Evolutionary conservation across 2,797 vertebrate species (phyloP), one percentile per base, ranked within the genome.

Genomic region (Onychomys leucogaster): DNA sequence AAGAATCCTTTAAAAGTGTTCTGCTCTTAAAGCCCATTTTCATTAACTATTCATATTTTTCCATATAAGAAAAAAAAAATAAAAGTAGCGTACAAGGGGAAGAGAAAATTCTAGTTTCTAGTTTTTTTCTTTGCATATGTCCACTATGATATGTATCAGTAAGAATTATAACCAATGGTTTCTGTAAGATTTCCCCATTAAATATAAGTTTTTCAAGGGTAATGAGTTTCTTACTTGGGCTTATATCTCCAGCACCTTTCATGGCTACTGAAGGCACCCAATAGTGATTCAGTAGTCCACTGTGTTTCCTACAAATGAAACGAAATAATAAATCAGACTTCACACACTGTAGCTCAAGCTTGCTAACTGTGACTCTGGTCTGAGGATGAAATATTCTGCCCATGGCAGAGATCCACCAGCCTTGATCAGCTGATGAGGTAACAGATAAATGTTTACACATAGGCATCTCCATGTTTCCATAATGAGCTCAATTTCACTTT

Each of bases 241-340:
- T 78, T 63, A 75, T 27, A 55, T 63, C 14, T 80, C 90, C 55
- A 91, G 19, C 21, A n/a, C 41, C 77, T 85, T 19, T 32, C n/a
- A 71, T 17, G 57, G 23, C 25, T 21, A 71, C 80, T 41, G n/a
- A 78, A 75, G 34, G 21, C 41, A 34, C 21, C 37, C 16, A 37
- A 34, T 91, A 94, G 12, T 75, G 91, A 37, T 14, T 95, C n/a
- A 49, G 41, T 25, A 71, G 6, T 5, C 34, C 46, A 84, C 12
- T 4, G 19, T 71, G 13, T 76, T 83, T 89, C 86, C 94, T 75
- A 80, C 76, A 81, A 96, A 88, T 49, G 80, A 80, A 86, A 57
- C 67, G 46, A 83, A 89, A 89, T 67, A 43, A 77, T 80, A 81
- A 96, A 84, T 93, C 57, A 96, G 34, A 93, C 29, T 27, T 77